Evolutionary conservation across 2,888 invertebrate species (phyloP).

Genomic region (Norana najaformis): DNA sequence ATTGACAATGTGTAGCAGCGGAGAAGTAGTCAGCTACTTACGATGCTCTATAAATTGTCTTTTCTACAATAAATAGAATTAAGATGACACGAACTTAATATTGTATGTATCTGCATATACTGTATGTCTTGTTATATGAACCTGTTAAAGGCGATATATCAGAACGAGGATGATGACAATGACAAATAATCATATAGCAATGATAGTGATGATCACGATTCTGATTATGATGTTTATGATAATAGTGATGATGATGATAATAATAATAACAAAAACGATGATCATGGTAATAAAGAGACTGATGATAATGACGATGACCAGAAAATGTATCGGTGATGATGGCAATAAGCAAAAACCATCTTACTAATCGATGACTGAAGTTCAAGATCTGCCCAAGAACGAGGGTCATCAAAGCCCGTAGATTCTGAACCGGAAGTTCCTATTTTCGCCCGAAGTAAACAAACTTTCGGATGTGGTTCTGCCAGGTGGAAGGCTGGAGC

Average conservation of each 20-base stretch:
- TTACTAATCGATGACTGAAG: background rate
- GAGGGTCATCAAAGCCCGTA: background rate
- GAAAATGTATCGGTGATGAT: background rate
- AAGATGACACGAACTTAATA: no score
- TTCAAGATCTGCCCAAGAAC: background rate
- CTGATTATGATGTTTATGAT: slow-evolving; percentile 19
- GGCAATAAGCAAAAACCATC: background rate
- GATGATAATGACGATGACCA: background rate
- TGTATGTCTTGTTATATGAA: no score
- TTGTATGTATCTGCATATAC: no score
- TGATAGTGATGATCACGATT: slow-evolving; percentile 25
- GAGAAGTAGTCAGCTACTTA: no score
- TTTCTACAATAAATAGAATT: no score
- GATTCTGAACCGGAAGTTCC: background rate
- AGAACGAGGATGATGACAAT: slow-evolving; percentile 19
- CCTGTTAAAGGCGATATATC: background rate
- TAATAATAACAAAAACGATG: slow-evolving; percentile 22
- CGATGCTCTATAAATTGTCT: no score
- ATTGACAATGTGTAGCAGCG: no score
- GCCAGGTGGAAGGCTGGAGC: background rate
- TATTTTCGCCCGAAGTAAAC: background rate
- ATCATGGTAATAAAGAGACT: background rate
- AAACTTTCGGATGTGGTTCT: background rate
- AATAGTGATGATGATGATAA: slow-evolving; percentile 32
- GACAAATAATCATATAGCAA: background rate